Evolutionary conservation across 2,888 invertebrate genomes (phyloP).

Genomic region (Aphrophora alni): DNA sequence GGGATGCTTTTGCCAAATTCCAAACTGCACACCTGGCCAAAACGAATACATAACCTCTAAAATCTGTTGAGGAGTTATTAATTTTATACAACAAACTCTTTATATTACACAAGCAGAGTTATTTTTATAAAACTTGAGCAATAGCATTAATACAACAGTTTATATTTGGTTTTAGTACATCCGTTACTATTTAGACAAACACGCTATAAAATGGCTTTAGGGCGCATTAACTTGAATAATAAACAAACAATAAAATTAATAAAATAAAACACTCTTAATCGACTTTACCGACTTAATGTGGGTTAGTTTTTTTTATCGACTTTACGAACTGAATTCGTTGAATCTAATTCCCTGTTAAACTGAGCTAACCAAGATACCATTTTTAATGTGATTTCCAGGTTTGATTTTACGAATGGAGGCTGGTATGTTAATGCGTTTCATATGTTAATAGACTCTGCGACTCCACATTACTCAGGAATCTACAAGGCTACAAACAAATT

Average conservation of each 20-base stretch:
- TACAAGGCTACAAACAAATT: not conserved
- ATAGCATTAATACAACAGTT: not conserved
- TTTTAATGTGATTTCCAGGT: slow-evolving; percentile 6
- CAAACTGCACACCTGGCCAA: not conserved
- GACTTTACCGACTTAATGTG: not conserved
- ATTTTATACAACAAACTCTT: too few species aligned
- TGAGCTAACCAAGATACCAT: not conserved
- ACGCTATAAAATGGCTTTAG: not conserved
- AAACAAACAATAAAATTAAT: slow-evolving; percentile 9
- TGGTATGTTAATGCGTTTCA: slow-evolving; percentile 2
- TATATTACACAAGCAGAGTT: too few species aligned
- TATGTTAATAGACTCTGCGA: not conserved
- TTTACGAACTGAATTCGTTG: not conserved
- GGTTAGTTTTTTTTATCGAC: not conserved
- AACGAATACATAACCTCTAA: too few species aligned
- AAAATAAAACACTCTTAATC: slow-evolving; percentile 7
- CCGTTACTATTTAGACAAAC: not conserved
- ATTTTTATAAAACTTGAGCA: not conserved
- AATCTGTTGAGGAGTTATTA: too few species aligned
- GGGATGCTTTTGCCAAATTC: not conserved
- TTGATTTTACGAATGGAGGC: not conserved
- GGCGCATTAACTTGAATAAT: not conserved
- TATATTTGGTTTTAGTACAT: not conserved
- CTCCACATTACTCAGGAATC: not conserved
- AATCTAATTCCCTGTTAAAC: not conserved